These are phyloP conservation scores for Cyanoderma ruficeps DNA, from an alignment of 2,113 vertebrate species.

Conservation along the genomic window DNA sequence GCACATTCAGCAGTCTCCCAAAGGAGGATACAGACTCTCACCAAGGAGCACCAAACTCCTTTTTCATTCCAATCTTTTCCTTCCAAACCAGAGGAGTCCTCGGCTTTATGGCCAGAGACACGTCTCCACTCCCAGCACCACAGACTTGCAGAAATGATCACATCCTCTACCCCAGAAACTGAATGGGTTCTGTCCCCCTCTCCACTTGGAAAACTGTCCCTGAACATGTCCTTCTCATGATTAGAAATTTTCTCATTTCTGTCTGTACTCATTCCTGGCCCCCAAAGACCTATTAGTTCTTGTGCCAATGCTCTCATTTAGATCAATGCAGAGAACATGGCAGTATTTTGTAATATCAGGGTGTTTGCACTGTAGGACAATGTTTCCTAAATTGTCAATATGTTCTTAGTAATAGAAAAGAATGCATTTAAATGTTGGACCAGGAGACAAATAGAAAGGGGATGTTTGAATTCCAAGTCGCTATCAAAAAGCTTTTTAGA, in stretches of 20 bases:
- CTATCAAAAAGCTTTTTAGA: constrained; percentile 23
- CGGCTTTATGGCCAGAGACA: background rate
- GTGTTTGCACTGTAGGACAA: constrained; percentile 2
- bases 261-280: constrained; percentile 1
- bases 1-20: background rate
- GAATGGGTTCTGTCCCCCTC: background rate
- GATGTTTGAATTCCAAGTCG: background rate
- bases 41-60: background rate
- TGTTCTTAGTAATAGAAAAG: constrained; percentile 27
- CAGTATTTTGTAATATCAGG: constrained; percentile 24
- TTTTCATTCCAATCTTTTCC: background rate
- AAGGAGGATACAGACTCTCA: background rate
- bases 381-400: constrained; percentile 51
- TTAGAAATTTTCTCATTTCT: constrained; percentile 33
- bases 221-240: background rate
- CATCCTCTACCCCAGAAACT: background rate
- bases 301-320: constrained; percentile 18
- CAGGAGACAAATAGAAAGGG: constrained; percentile 26
- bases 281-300: constrained; percentile 24
- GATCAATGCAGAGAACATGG: constrained; percentile 13
- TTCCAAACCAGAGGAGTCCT: background rate
- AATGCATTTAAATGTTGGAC: constrained; percentile 31
- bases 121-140: fast-evolving
- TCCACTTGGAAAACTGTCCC: background rate
- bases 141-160: background rate